Percentiles rank a stretch among this genome's conserved stretches.
phyloP scores from a whole-genome alignment of 2,113 vertebrate genomes.

The Lagopus leucura region DNA sequence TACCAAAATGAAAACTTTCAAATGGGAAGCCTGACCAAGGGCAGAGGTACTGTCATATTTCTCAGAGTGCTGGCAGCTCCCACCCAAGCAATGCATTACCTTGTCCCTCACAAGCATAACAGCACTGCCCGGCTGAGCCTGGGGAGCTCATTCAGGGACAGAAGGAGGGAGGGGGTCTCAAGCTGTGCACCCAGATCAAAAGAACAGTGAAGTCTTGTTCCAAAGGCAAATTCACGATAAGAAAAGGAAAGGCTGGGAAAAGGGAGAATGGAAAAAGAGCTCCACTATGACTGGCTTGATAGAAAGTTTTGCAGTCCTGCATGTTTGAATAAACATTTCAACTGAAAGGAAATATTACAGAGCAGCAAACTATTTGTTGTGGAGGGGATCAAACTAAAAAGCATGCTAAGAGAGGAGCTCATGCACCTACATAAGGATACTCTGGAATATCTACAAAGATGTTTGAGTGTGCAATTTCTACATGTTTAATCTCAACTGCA shows the following conservation, averaged over 20 bases:
- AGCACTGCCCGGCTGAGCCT: not conserved
- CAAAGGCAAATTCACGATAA: not conserved
- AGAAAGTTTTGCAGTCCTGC: not conserved
- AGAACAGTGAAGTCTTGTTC: rapidly evolving
- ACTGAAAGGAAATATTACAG: not conserved
- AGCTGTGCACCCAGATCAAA: not conserved
- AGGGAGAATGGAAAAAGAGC: not conserved
- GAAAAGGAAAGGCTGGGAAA: not conserved
- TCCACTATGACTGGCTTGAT: not conserved
- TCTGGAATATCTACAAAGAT: not conserved
- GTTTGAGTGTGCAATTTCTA: not conserved
- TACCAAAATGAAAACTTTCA: slow-evolving; percentile 68
- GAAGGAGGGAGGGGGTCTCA: not conserved
- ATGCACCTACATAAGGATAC: not conserved
- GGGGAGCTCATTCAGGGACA: not conserved
- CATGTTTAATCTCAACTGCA: not conserved
- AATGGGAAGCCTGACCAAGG: slow-evolving; percentile 53
- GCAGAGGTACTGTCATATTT: slow-evolving; percentile 58
- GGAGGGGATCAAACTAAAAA: not conserved
- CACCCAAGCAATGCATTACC: slow-evolving; percentile 1
- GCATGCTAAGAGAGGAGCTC: not conserved
- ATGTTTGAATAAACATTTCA: not conserved
- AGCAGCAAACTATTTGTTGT: not conserved
- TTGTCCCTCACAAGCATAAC: not conserved
- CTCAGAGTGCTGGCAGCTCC: slow-evolving; percentile 47